Evolutionary conservation across 1,140 invertebrate genomes (phyloP).

Genomic region (Lineus longissimus): DNA sequence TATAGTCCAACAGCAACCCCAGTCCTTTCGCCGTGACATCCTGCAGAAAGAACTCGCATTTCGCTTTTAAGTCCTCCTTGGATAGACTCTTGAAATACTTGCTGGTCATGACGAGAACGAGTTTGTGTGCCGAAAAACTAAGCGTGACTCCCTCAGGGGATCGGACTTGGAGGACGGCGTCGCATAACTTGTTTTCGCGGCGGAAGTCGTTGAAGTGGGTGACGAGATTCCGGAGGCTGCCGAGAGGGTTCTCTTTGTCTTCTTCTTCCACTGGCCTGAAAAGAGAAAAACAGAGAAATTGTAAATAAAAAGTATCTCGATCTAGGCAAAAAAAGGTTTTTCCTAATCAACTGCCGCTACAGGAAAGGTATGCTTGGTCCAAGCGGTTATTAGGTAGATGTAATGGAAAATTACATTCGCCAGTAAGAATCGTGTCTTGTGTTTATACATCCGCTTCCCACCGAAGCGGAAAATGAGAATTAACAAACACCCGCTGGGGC

Average conservation of each 20-base stretch:
- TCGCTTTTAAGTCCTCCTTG: neutral
- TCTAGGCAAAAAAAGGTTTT: too few relatives aligned
- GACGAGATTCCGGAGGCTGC: neutral
- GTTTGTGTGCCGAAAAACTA: neutral
- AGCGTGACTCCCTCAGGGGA: neutral
- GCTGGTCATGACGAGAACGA: neutral
- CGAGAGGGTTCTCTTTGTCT: conserved; percentile 1
- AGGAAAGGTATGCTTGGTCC: too few relatives aligned
- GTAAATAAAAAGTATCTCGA: neutral
- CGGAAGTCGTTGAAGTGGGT: neutral
- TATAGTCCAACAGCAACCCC: neutral
- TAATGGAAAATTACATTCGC: too few relatives aligned
- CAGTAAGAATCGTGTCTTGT: too few relatives aligned
- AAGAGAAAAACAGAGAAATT: conserved; percentile 1
- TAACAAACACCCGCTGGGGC: too few relatives aligned
- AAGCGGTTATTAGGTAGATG: too few relatives aligned
- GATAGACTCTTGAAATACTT: neutral
- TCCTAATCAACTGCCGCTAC: too few relatives aligned
- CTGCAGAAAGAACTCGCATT: conserved; percentile 4
- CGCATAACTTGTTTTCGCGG: neutral
- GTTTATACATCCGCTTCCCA: too few relatives aligned
- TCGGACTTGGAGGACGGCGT: neutral
- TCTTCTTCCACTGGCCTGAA: neutral
- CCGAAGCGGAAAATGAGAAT: too few relatives aligned
- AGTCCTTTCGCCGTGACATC: neutral